These are phyloP conservation scores for Hystrix cristata DNA, from an alignment of 2,113 vertebrate genomes.

Conservation along the genomic window DNA sequence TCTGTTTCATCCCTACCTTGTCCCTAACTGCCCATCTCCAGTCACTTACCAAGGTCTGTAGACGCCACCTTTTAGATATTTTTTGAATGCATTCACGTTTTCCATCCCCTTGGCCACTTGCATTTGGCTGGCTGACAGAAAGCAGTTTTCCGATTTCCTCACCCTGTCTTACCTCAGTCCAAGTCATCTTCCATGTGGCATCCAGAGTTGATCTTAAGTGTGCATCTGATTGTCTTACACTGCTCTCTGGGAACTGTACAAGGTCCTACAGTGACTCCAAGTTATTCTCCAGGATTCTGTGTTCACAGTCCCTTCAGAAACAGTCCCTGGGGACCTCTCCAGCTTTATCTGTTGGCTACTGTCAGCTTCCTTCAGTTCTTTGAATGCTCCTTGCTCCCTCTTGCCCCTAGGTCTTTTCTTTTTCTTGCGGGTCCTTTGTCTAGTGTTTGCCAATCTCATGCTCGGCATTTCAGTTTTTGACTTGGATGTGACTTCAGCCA, in stretches of 20 bases:
- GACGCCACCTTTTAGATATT: neutral
- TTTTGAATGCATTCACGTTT: neutral
- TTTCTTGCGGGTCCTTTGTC: neutral
- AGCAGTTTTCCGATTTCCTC: neutral
- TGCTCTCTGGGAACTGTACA: neutral
- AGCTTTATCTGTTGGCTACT: neutral
- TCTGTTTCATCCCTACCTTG: neutral
- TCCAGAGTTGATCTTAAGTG: neutral
- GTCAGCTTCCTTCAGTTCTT: neutral
- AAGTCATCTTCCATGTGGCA: neutral
- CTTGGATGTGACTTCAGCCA: neutral
- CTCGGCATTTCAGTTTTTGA: constrained; percentile 14
- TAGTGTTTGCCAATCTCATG: neutral
- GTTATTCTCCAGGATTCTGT: neutral
- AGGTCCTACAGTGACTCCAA: neutral
- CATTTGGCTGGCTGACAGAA: neutral
- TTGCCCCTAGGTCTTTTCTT: neutral
- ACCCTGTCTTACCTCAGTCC: neutral
- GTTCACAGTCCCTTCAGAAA: neutral
- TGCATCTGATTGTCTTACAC: neutral
- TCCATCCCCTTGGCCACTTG: neutral
- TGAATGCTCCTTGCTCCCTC: neutral
- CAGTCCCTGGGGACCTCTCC: neutral
- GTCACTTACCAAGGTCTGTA: neutral
- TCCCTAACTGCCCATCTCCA: neutral